Evolutionary conservation across 2,113 vertebrate genomes (phyloP).

Genomic region (Dolichotis patagonum): DNA sequence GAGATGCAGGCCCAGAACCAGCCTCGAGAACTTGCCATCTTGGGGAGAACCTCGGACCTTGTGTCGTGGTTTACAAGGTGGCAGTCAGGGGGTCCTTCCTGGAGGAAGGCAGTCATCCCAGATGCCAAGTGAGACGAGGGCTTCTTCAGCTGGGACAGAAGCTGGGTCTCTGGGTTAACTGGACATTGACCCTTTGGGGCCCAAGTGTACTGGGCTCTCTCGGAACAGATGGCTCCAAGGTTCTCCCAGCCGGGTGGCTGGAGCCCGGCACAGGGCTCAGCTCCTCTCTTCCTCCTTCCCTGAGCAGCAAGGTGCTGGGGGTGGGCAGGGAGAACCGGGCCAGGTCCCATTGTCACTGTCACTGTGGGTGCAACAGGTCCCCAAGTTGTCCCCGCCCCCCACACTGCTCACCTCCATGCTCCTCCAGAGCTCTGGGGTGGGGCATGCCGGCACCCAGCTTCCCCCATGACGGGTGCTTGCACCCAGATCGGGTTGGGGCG

Average conservation of each 20-base stretch:
- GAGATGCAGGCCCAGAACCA: not conserved
- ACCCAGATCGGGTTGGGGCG: not conserved
- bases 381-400: not conserved
- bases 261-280: not conserved
- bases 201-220: not conserved
- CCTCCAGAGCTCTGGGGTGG: not conserved
- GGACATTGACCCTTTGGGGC: not conserved
- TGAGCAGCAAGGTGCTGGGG: no score
- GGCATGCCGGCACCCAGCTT: not conserved
- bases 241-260: not conserved
- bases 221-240: not conserved
- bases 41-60: not conserved
- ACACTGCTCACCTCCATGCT: no score
- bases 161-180: not conserved
- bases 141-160: not conserved
- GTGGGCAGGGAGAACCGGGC: not conserved
- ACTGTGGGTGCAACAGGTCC: not conserved
- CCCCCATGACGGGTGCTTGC: not conserved
- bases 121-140: not conserved
- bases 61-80: not conserved
- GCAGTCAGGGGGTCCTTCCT: not conserved
- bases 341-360: not conserved
- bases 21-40: not conserved
- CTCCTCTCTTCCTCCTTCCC: not conserved
- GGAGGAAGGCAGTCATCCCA: not conserved